These are phyloP conservation scores for Umimayanthus chanpuru DNA, from an alignment of 92 coral and sea anemone species.

Conservation along the genomic window DNA sequence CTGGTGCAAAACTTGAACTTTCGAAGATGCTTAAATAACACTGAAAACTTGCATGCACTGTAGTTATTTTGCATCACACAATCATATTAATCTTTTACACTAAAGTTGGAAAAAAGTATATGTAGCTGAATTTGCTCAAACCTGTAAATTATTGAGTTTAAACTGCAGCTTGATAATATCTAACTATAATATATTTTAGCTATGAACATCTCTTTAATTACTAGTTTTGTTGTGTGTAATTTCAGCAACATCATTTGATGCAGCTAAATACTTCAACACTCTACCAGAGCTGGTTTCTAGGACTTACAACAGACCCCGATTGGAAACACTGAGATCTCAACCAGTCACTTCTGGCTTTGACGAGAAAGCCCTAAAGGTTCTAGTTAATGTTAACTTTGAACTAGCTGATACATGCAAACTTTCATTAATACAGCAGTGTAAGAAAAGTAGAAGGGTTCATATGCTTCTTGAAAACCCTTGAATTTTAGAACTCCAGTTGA, in stretches of 20 bases:
- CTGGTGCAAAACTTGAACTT: no score
- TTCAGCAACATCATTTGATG: slow-evolving; percentile 80
- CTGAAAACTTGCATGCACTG: neutral
- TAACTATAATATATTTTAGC: neutral
- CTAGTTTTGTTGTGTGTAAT: neutral
- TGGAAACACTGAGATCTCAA: slow-evolving; percentile 58
- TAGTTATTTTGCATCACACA: neutral
- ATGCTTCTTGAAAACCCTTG: no score
- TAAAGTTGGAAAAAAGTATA: no score
- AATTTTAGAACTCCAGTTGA: no score
- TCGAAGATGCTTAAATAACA: neutral
- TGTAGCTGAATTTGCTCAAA: neutral
- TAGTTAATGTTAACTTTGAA: neutral
- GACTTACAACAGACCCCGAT: slow-evolving; percentile 83
- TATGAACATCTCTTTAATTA: neutral
- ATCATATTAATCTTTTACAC: no score
- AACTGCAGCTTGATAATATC: neutral
- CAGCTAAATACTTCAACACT: slow-evolving; percentile 77
- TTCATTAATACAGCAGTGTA: neutral
- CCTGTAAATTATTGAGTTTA: no score
- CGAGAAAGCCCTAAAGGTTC: slow-evolving; percentile 66
- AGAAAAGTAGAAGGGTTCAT: neutral
- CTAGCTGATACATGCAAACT: neutral
- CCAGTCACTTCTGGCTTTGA: slow-evolving; percentile 50
- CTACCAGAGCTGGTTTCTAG: slow-evolving; percentile 77